Conservation (phyloP, 2,797 vertebrate species). For the Acanthopagrus latus region DNA sequence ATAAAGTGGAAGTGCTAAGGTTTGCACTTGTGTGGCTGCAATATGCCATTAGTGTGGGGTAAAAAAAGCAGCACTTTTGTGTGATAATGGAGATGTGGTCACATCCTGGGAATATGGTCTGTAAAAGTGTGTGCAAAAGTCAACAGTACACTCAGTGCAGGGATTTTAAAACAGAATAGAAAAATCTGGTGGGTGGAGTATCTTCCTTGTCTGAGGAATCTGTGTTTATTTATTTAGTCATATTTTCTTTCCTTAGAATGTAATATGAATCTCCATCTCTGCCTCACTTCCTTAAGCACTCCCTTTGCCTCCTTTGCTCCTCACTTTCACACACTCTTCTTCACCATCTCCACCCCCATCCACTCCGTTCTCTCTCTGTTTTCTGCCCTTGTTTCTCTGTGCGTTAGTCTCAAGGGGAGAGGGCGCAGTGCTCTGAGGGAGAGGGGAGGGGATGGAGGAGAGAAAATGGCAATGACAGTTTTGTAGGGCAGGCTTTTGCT, state of each 20-base stretch:
- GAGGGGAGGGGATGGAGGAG: conserved; percentile 68
- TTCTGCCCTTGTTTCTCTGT: conserved; percentile 74
- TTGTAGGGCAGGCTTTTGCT: conserved; percentile 71
- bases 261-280: conserved; percentile 9
- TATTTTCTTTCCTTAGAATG: neutral
- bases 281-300: neutral
- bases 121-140: conserved; percentile 9
- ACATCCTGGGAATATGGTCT: neutral
- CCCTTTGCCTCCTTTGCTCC: conserved; percentile 5
- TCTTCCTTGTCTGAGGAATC: neutral
- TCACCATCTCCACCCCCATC: conserved; percentile 21
- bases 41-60: neutral
- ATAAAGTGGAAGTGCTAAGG: conserved; percentile 42
- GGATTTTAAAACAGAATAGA: conserved; percentile 16
- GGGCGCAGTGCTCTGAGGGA: conserved; percentile 49
- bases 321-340: conserved; percentile 26
- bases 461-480: conserved; percentile 72
- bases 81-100: neutral
- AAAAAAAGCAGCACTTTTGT: conserved; percentile 4
- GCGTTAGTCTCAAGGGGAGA: conserved; percentile 54
- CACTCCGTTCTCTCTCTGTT: conserved; percentile 33
- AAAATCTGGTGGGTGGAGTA: neutral
- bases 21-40: conserved; percentile 3
- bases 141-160: neutral
- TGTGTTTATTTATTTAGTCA: neutral